A percentile compares a stretch with the other conserved stretches of the same genome.
Evolutionary conservation across 2,888 invertebrate species (phyloP).

Genomic region (Plebejus anna): DNA sequence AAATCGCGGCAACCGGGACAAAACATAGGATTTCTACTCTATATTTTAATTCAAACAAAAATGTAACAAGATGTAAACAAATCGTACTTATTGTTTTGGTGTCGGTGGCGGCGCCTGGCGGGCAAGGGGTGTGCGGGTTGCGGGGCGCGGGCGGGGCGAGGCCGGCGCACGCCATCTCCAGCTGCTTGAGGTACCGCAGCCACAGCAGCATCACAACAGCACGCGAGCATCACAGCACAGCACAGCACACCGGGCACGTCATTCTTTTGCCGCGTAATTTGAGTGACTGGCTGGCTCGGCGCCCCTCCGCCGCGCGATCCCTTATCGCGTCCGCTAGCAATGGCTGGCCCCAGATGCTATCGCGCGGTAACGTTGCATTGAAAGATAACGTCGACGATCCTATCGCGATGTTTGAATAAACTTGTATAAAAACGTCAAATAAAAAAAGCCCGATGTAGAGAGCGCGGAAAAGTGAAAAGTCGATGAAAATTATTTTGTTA

Average conservation of each 20-base stretch:
- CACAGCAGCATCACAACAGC: slow-evolving; percentile 72
- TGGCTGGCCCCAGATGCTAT: slow-evolving; percentile 76
- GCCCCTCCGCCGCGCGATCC: slow-evolving; percentile 67
- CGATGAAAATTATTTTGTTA: neutral
- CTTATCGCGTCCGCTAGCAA: slow-evolving; percentile 79
- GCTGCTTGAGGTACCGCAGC: slow-evolving; percentile 71
- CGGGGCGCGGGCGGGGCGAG: slow-evolving; percentile 54
- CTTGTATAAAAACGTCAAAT: slow-evolving; percentile 80
- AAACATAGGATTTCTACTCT: neutral
- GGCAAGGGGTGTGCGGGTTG: neutral
- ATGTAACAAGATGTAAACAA: slow-evolving; percentile 32
- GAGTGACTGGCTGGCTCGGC: slow-evolving; percentile 72
- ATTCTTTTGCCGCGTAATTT: slow-evolving; percentile 76
- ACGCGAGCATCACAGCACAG: slow-evolving; percentile 39
- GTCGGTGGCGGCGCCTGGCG: slow-evolving; percentile 63
- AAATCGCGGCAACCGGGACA: neutral
- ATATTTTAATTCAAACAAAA: neutral
- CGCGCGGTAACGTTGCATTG: slow-evolving; percentile 79
- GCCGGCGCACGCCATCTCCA: slow-evolving; percentile 64
- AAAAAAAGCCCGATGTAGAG: slow-evolving; percentile 74
- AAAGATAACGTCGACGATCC: slow-evolving; percentile 77
- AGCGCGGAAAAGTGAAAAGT: slow-evolving; percentile 34
- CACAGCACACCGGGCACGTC: slow-evolving; percentile 53
- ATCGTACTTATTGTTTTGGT: slow-evolving; percentile 74
- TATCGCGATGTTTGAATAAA: slow-evolving; percentile 78